Base-by-base conservation (phyloP, 1,140 invertebrate genomes). In the Heliconius melpomene region DNA sequence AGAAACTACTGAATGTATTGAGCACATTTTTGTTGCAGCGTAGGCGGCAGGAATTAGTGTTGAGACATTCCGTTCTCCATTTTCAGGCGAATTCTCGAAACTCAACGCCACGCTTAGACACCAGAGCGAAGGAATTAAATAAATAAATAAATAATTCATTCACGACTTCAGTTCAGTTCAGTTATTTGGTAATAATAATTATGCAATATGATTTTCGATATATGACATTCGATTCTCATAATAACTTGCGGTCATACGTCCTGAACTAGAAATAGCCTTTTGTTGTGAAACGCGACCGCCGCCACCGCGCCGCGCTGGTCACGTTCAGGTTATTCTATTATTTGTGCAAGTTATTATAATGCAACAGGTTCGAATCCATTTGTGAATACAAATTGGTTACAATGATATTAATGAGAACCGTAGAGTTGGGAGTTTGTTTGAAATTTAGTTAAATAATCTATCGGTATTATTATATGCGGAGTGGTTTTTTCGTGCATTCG, bases 241-340 rank as follows among this genome's bases (percentile, higher is more conserved):
- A 72, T 76, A 78, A 71, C 29, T 66, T 78, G 79, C 81, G 79
- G 80, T 85, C 73, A 76, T 52, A 66, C 83, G 85, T 86, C 83
- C 83, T 81, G 75, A 78, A 85, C 84, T 85, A 85, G 83, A 88
- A 88, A 89, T 89, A 86, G 77, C 80, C 81, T 82, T 75, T 87
- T 87, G 87, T 89, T 89, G 84, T 87, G 87, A 87, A 89, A 88
- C 72, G 18, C 73, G 79, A 84, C 77, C 82, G 81, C 77, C 54
- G 74, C 6, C 82, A 78, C 75, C 54, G 74, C 50, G 18, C 50
- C 50, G 50, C 50, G 6, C 75, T 80, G 84, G 85, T 85, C 85
- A 90, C 85, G 86, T 88, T 84, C 82, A 74, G 74, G 82, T 83
- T 84, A 81, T 86, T 84, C 77, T 80, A 16, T 66, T 26, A 79